These are phyloP conservation scores for Lymantria monacha DNA, from an alignment of 2,888 invertebrate species.

Conservation along the genomic window DNA sequence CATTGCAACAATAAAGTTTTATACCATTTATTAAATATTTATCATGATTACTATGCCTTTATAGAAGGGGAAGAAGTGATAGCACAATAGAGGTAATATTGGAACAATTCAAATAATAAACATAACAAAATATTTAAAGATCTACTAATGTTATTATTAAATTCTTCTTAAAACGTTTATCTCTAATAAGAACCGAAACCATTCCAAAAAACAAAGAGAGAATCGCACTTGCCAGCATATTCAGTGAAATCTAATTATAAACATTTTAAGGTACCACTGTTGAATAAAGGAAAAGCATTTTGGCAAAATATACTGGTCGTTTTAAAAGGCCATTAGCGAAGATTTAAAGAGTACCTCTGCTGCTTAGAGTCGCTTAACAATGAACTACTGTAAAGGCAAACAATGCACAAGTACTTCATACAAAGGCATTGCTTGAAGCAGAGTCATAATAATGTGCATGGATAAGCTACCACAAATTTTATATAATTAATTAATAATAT, in stretches of 20 bases:
- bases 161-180: neutral
- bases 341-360: slow-evolving; percentile 68
- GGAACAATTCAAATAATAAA: too few relatives aligned
- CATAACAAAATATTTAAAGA: too few relatives aligned
- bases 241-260: slow-evolving; percentile 46
- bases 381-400: slow-evolving; percentile 59
- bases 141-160: too few relatives aligned
- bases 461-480: slow-evolving; percentile 28
- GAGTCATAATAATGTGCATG: slow-evolving; percentile 35
- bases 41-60: too few relatives aligned
- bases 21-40: too few relatives aligned
- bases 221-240: slow-evolving; percentile 31
- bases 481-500: neutral
- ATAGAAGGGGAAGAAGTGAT: too few relatives aligned
- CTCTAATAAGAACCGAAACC: neutral
- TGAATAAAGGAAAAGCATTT: slow-evolving; percentile 52
- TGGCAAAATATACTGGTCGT: slow-evolving; percentile 60
- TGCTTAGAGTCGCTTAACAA: slow-evolving; percentile 67
- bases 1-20: too few relatives aligned
- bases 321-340: slow-evolving; percentile 73
- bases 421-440: slow-evolving; percentile 43
- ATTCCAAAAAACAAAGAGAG: slow-evolving; percentile 11
- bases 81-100: too few relatives aligned
- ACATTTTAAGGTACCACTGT: slow-evolving; percentile 53
- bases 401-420: slow-evolving; percentile 50